phyloP scores from a whole-genome alignment of 2,888 invertebrate genomes.

The Dromius quadrimaculatus region DNA sequence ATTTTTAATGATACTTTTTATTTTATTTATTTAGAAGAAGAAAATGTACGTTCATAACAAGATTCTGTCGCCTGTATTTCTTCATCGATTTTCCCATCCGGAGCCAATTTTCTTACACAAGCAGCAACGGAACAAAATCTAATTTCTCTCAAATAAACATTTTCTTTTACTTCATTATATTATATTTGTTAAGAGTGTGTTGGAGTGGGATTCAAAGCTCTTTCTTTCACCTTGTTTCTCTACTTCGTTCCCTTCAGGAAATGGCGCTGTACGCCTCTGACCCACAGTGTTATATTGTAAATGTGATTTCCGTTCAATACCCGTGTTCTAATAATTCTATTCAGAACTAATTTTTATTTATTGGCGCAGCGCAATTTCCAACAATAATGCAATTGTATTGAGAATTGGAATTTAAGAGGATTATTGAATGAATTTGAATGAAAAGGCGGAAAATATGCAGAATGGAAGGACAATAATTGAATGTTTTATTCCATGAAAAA shows the following conservation, averaged over 20 bases:
- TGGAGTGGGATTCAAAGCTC: constrained; percentile 55
- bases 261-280: constrained; percentile 19
- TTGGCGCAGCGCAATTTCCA: constrained; percentile 19
- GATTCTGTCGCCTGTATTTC: constrained; percentile 52
- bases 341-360: constrained; percentile 32
- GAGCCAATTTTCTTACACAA: constrained; percentile 50
- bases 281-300: constrained; percentile 36
- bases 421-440: neutral
- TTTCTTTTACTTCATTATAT: constrained; percentile 67
- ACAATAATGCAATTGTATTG: constrained; percentile 16
- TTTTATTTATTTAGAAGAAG: constrained; percentile 48
- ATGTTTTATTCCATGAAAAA: constrained; percentile 1
- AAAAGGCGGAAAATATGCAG: neutral
- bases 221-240: neutral
- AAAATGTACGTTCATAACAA: constrained; percentile 51
- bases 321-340: constrained; percentile 36
- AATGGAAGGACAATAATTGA: constrained; percentile 9
- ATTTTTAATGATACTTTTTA: constrained; percentile 48
- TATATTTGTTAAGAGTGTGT: constrained; percentile 65
- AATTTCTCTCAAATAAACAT: constrained; percentile 68
- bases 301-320: constrained; percentile 41
- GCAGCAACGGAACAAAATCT: constrained; percentile 64
- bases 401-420: neutral
- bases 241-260: neutral
- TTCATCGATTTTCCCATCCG: constrained; percentile 50